These are phyloP conservation scores for Indri indri DNA, from an alignment of 2,113 vertebrate species.

Conservation along the genomic window DNA sequence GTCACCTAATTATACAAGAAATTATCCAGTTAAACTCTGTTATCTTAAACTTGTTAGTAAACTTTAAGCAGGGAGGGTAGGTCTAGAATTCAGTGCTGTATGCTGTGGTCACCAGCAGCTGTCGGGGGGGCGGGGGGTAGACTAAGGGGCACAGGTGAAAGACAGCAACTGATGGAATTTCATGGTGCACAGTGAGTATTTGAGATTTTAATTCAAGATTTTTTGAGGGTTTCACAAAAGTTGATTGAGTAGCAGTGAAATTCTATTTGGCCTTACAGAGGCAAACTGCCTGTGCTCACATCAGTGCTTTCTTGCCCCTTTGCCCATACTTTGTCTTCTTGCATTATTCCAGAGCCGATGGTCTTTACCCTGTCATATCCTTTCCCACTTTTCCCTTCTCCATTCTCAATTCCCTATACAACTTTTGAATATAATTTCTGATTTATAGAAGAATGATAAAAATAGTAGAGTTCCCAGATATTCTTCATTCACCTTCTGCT, in stretches of 20 bases:
- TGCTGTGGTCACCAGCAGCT: too few species aligned
- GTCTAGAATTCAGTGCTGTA: background rate
- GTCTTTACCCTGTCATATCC: background rate
- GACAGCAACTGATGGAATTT: background rate
- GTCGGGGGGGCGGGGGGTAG: accelerated
- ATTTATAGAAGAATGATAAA: background rate
- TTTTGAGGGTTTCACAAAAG: background rate
- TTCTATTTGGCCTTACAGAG: background rate
- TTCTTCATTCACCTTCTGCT: background rate
- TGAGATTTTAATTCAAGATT: background rate
- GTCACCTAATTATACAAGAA: background rate
- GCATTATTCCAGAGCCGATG: background rate
- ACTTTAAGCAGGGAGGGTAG: background rate
- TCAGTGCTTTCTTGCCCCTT: background rate
- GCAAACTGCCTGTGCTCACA: background rate
- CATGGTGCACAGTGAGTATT: background rate
- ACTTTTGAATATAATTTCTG: background rate
- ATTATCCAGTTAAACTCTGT: background rate
- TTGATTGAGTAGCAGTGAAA: background rate
- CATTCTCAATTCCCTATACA: background rate
- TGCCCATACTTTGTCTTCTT: background rate
- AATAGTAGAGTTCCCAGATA: background rate
- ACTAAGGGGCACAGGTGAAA: background rate
- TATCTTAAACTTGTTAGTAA: background rate
- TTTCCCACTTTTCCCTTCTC: background rate